Evolutionary conservation across 2,113 vertebrate genomes (phyloP), one percentile per base, ranked within the genome.

Genomic region (Apistogramma diplotaenia): DNA sequence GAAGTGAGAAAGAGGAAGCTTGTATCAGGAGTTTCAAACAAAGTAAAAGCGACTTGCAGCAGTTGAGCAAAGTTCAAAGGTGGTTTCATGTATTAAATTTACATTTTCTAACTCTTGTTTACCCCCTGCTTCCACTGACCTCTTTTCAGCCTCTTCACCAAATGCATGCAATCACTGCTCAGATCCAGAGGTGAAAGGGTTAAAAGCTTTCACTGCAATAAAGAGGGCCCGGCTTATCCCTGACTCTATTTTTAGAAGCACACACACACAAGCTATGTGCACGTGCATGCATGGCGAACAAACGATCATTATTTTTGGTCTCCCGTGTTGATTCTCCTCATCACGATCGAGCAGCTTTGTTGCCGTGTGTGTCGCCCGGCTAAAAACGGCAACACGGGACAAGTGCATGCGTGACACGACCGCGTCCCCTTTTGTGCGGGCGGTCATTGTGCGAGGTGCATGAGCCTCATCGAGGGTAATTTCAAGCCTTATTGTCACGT

Each of bases 121-220:
- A 15, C 46, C 35, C 23, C 0, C 25, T 37, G 33, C 27, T 15
- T 0, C 18, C 40, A 15, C 5, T 40, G 65, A 82, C 77, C 85
- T 59, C 56, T 76, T 79, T 84, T 70, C 74, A 79, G 85, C 79
- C 67, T 54, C 76, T 35, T 15, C 76, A 81, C 77, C 72, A 40
- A 74, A 86, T 18, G 61, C 86, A n/a, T 4, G 67, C 86, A 15
- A 59, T 35, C 73, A 2, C 86, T 15, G 76, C 81, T 86, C 78
- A 31, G 84, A 23, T 74, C 85, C 89, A 18, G 88, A 61, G 88
- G 76, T 85, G 91, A 93, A 92, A 57, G 92, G 92, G 92, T 94
- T 94, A 94, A 94, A 91, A 89, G 89, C 91, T 92, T 90, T 91
- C 89, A 11, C 90, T 93, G 91, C 92, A 93, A 93, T 84, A 91